Evolutionary conservation across 1,140 invertebrate genomes (phyloP), one percentile per base, ranked within the genome.

Genomic region (Heliconius eleuchia): DNA sequence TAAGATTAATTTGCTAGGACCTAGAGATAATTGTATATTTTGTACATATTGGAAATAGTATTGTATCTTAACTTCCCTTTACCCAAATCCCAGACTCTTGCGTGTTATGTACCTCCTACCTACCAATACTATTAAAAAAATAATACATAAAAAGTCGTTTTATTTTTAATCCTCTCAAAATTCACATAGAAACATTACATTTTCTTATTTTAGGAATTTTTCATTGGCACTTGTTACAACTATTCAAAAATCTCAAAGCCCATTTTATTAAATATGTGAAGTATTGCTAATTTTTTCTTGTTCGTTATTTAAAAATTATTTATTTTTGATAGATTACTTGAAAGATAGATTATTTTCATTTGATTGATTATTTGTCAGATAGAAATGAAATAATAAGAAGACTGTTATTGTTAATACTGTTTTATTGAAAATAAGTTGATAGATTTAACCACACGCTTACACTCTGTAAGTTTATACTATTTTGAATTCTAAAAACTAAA

Each of bases 121-220:
- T 95, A 95, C 94, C 94, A 95, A 94, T 95, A 95, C 92, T 94
- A 95, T 95, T 95, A 95, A 95, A 94, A 91, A 93, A 95, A 94
- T 95, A 94, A 94, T 95, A 95, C 91, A 92, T 89, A 88, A 87
- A 81, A 60, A 70, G 77, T 87, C 81, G 86, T 89, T 91, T 93
- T 81, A 87, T 85, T 91, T 86, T 6, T 11, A 27, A 42, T 16
- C 13, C 37, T 39, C 6, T 18, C 37, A 72, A 23, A 60, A 60
- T 8, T 60, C 19, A 27, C n/a, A 42, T 42, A 42, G 42, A 42
- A 42, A 42, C 13, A 46, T 46, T 46, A 16, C 42, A 1, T 46
- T 16, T 16, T 0, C 42, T 16, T 46, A 46, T 46, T 46, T 46
- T 16, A 46, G 1, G 0, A 46, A 16, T 46, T 16, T 46, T 46